A percentile compares a stretch with the other conserved stretches of the same genome.
phyloP scores from a whole-genome alignment of 2,113 vertebrate genomes.

The Oreochromis niloticus region DNA sequence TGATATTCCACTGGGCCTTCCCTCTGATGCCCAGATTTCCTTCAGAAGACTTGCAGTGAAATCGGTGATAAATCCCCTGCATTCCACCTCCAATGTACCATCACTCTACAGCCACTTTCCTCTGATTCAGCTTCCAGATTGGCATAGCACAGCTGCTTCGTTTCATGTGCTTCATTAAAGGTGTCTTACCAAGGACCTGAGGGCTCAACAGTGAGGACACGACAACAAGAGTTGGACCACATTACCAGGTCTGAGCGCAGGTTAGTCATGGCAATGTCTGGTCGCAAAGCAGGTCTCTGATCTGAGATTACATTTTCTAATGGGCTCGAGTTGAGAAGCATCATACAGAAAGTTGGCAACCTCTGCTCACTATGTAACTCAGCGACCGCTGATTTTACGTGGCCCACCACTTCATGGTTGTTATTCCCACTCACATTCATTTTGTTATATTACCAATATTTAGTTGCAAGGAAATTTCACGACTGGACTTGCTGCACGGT shows the following conservation, averaged over 20 bases:
- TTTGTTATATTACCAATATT: background rate
- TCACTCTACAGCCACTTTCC: background rate
- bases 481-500: background rate
- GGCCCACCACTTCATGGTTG: background rate
- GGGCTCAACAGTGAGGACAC: background rate
- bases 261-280: background rate
- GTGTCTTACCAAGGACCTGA: background rate
- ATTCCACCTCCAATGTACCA: background rate
- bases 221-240: background rate
- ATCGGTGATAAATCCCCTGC: background rate
- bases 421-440: background rate
- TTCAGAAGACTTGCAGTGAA: background rate
- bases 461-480: background rate
- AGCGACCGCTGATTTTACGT: background rate
- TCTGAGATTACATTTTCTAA: background rate
- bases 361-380: background rate
- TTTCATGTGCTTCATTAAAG: background rate
- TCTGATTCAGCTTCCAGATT: background rate
- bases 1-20: background rate
- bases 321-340: background rate
- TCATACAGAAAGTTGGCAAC: background rate
- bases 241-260: background rate
- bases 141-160: background rate
- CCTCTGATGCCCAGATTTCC: background rate
- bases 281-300: background rate